Evolutionary conservation across 2,888 invertebrate species (phyloP), one percentile per base, ranked within the genome.

Genomic region (Mechanitis mazaeus): DNA sequence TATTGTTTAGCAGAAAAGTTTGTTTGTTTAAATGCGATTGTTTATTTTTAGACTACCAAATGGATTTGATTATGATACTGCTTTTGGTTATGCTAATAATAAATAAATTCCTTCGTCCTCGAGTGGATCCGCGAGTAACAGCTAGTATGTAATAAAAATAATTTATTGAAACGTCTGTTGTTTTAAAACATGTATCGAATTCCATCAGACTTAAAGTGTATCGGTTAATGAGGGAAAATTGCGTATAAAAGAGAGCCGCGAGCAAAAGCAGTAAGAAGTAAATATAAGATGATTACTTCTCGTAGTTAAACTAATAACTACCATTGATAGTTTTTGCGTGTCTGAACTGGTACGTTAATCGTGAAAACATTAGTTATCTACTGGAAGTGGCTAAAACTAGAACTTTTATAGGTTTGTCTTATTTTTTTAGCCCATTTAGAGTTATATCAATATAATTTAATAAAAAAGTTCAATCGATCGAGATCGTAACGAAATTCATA

Each of bases 181-280:
- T 50, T 50, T 50, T 50, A 59, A 55, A 59, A 69, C 59, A 62
- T 60, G 54, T 63, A 58, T 64, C 46, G 58, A 56, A 69, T 70
- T 61, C 68, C 68, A 60, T 66, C 68, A 67, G 67, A 71, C 64
- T 59, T 63, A 59, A 58, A 61, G 70, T 69, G 67, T 68, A 60
- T 64, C 57, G 55, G 56, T 72, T 81, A 81, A 81, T 79, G 78
- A 78, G 76, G 72, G 75, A 69, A 75, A 79, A 78, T 74, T 72
- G 74, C 75, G 72, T 77, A 72, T 75, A 73, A 74, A 72, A 74
- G 70, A 66, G 58, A 67, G 76, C 79, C 81, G 79, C 69, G 77
- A 64, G 73, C 77, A 84, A 84, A 84, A 84, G 81, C 74, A 68
- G 66, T 69, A 66, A 72, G 72, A 68, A 67, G 68, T 71, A 67